Evolutionary conservation across 92 coral and sea anemone genomes (phyloP).

Genomic region (Porites divaricata): DNA sequence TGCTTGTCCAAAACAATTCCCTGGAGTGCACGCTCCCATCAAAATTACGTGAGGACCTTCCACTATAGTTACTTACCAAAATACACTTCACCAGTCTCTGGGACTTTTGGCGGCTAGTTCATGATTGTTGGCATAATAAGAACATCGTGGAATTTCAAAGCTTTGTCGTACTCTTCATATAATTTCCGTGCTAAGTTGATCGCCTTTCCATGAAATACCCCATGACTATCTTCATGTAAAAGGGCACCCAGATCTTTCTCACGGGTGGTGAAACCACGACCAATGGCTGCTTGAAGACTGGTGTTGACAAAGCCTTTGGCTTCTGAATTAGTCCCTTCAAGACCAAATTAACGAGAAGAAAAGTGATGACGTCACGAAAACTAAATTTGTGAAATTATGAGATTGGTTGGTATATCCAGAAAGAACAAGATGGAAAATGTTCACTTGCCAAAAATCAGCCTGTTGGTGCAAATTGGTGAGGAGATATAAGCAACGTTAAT

Average conservation of each 20-base stretch:
- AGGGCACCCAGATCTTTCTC: slow-evolving; percentile 35
- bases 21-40: too few relatives aligned
- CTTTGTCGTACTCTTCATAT: slow-evolving; percentile 43
- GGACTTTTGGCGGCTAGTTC: slow-evolving; percentile 23
- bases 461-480: too few relatives aligned
- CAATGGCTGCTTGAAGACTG: slow-evolving; percentile 42
- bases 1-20: too few relatives aligned
- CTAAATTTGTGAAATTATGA: too few relatives aligned
- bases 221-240: slow-evolving; percentile 18
- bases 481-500: too few relatives aligned
- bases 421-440: too few relatives aligned
- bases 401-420: too few relatives aligned
- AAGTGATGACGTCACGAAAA: too few relatives aligned
- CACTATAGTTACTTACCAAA: slow-evolving; percentile 22
- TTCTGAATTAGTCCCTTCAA: slow-evolving; percentile 20
- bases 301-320: slow-evolving; percentile 51
- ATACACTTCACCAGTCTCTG: not conserved
- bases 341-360: too few relatives aligned
- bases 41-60: too few relatives aligned
- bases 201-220: slow-evolving; percentile 39
- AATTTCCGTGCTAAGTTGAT: slow-evolving; percentile 44
- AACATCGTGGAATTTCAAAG: slow-evolving; percentile 27
- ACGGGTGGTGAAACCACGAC: slow-evolving; percentile 33
- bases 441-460: too few relatives aligned
- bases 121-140: slow-evolving; percentile 49